A percentile compares a stretch with the other conserved stretches of the same genome.
Conservation (phyloP, 2,888 invertebrate genomes). For the Cheilosia soror region DNA sequence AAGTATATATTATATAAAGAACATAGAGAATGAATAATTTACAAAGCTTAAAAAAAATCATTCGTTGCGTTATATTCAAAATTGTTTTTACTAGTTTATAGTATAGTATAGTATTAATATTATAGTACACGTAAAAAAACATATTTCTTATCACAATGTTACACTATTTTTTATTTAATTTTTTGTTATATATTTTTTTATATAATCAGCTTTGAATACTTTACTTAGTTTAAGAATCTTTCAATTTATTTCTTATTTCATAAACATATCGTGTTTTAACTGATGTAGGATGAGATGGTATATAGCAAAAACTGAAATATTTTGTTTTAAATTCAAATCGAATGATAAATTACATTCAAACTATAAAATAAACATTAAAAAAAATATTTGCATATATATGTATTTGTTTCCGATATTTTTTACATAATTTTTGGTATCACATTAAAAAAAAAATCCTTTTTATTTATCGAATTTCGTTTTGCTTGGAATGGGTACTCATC, state of each 20-base stretch:
- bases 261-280: no score
- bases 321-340: neutral
- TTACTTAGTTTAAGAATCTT: neutral
- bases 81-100: slow-evolving; percentile 18
- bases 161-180: slow-evolving; percentile 29
- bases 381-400: neutral
- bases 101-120: slow-evolving; percentile 21
- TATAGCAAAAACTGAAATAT: neutral
- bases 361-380: slow-evolving; percentile 11
- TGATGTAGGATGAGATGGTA: neutral
- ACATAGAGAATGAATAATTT: slow-evolving; percentile 4
- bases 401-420: slow-evolving; percentile 5
- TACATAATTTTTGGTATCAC: slow-evolving; percentile 51
- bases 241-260: neutral
- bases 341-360: neutral
- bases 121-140: slow-evolving; percentile 22
- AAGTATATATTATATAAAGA: neutral
- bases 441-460: slow-evolving; percentile 4
- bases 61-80: slow-evolving; percentile 38
- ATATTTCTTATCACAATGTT: slow-evolving; percentile 55
- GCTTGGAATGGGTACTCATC: slow-evolving; percentile 22
- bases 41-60: slow-evolving; percentile 25
- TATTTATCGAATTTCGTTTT: slow-evolving; percentile 7
- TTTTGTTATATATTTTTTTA: neutral
- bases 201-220: slow-evolving; percentile 9